phyloP scores from a whole-genome alignment of 2,888 invertebrate genomes.

The Microplitis deprimator region DNA sequence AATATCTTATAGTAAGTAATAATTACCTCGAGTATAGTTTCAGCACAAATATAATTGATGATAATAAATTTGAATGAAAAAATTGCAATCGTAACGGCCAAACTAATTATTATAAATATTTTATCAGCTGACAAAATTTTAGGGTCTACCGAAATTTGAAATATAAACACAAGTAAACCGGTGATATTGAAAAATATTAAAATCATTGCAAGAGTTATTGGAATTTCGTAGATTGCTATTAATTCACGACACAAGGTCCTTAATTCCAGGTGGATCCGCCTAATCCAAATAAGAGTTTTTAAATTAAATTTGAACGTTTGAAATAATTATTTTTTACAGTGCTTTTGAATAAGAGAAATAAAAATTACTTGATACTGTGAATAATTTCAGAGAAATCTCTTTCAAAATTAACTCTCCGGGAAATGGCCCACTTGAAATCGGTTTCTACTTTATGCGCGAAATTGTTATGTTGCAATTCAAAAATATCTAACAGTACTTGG shows the following conservation, averaged over 20 bases:
- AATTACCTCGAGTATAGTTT: background rate
- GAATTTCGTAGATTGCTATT: background rate
- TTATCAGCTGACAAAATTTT: background rate
- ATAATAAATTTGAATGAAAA: background rate
- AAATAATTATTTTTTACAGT: too few species aligned
- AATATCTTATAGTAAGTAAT: background rate
- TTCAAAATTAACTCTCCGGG: background rate
- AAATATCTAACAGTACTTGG: background rate
- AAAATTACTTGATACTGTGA: background rate
- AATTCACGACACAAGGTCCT: background rate
- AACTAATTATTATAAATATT: background rate
- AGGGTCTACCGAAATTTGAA: background rate
- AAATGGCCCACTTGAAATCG: background rate
- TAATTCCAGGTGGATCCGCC: background rate
- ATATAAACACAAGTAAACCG: background rate
- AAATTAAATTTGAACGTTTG: too few species aligned
- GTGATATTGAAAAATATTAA: background rate
- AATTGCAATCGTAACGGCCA: background rate
- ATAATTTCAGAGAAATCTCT: background rate
- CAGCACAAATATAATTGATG: background rate
- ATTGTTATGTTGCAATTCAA: background rate
- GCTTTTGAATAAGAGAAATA: background rate
- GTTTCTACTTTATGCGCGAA: background rate
- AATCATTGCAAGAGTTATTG: background rate
- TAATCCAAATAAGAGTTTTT: background rate